Base-by-base conservation (phyloP, 1,140 invertebrate genomes). In the Notospermus geniculatus region DNA sequence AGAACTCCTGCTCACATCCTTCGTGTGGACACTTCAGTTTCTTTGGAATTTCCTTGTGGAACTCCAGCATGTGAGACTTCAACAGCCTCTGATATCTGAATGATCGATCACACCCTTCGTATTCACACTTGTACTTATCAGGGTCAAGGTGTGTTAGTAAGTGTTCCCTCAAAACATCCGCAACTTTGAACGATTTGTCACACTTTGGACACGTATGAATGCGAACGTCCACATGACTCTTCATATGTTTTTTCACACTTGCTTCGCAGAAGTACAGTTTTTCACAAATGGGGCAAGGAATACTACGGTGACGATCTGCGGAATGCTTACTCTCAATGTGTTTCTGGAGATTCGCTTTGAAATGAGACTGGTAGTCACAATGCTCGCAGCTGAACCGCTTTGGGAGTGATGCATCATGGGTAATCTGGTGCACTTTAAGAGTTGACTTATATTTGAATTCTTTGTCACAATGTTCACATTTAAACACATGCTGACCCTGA, bases 201-300 rank as follows among this genome's bases (percentile, higher is more conserved):
- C 82, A 83, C n/a, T 72, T 69, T 29, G 60, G 58, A 62, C 82
- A 83, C 23, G 70, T 68, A 64, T 77, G 81, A 7, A 80, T 80
- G 61, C 80, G 74, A n/a, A 78, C 79, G 32, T 76, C 74, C 22
- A 74, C 79, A 58, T 83, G 82, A 15, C 78, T 76, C 50, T 80
- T 75, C 19, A 80, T 67, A 71, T 83, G 82, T 19, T 78, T 64
- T 25, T 72, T 76, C 70, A 83, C 66, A 68, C 79, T 80, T 28
- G 72, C 70, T 30, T 74, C 69, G 15, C 68, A 67, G 60, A 68
- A 69, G 62, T 76, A 77, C 55, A 71, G 64, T 64, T 78, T 76
- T 36, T 71, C 71, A 66, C 74, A 78, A 13, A 69, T 60, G 23
- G 58, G 59, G 54, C 73, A 74, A 43, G 7, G 69, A 54, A 60